A percentile compares a stretch with the other conserved stretches of the same genome.
phyloP scores from a whole-genome alignment of 2,113 vertebrate species.

The Engraulis encrasicolus region DNA sequence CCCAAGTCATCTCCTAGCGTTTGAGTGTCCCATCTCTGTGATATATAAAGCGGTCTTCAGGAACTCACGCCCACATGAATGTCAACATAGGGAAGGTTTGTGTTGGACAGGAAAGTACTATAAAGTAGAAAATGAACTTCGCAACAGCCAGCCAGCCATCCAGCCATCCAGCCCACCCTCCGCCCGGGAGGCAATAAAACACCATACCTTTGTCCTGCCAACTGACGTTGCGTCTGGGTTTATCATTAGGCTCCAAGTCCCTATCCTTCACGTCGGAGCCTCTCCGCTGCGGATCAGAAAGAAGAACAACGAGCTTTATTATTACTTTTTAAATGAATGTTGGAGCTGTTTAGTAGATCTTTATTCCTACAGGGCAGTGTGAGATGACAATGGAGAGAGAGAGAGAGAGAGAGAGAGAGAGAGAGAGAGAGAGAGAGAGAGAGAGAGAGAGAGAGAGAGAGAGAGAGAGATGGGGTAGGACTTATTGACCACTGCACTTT shows the following conservation, averaged over 20 bases:
- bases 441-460: too few relatives aligned
- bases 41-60: neutral
- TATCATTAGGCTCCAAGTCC: slow-evolving; percentile 76
- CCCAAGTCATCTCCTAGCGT: neutral
- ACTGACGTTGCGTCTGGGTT: slow-evolving; percentile 80
- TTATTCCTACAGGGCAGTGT: too few relatives aligned
- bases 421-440: too few relatives aligned
- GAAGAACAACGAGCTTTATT: neutral
- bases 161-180: too few relatives aligned
- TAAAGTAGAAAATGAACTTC: neutral
- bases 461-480: too few relatives aligned
- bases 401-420: too few relatives aligned
- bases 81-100: neutral
- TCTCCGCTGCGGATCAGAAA: slow-evolving; percentile 71
- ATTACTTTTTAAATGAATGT: too few relatives aligned
- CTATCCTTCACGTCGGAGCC: slow-evolving; percentile 78
- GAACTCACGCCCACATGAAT: neutral
- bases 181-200: neutral
- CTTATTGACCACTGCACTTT: too few relatives aligned
- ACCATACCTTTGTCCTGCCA: slow-evolving; percentile 88
- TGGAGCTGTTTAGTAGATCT: too few relatives aligned
- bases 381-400: too few relatives aligned
- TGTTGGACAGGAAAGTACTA: neutral
- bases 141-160: too few relatives aligned
- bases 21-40: neutral